Evolutionary conservation across 2,113 vertebrate species (phyloP), one percentile per base, ranked within the genome.

Genomic region (Podarcis muralis): DNA sequence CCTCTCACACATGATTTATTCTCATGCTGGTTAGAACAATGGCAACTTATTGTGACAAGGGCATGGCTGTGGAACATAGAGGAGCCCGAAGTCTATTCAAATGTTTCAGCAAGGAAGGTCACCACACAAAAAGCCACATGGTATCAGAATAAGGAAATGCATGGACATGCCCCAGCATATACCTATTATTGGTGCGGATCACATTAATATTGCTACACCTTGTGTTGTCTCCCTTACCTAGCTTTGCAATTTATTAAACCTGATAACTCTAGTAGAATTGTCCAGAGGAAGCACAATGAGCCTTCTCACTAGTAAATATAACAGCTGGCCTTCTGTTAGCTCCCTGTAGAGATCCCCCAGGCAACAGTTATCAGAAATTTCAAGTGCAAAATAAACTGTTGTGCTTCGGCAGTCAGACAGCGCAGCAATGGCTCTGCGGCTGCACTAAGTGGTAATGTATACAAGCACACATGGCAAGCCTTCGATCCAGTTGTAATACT

Each of bases 301-400:
- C 89, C 92, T 96, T 87, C 76, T 86, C 81, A 88, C 79, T 90
- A 87, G 91, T 92, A 94, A 97, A 95, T 96, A 94, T 83, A 95
- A 90, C 95, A 95, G 94, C 93, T 95, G 92, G 92, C 92, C 89
- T 94, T 93, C 93, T 92, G 76, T 93, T 96, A 95, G 93, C 90
- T 96, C 94, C 93, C 94, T 80, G 81, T 85, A 93, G 94, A 96
- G 91, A 92, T 94, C 9, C 93, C 91, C 69, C 90, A 95, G 92
- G 93, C 86, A 95, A 88, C 92, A 95, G 94, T 96, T 95, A 95
- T 91, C 91, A 93, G 92, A 95, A 96, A 95, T 96, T 96, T 95
- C 92, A 96, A 90, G 94, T 94, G 90, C 92, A 95, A 93, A 96
- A 93, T 88, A 88, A 95, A 93, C 84, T 93, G 85, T 92, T 62